phyloP scores from a whole-genome alignment of 2,113 vertebrate genomes.

The Bungarus multicinctus region DNA sequence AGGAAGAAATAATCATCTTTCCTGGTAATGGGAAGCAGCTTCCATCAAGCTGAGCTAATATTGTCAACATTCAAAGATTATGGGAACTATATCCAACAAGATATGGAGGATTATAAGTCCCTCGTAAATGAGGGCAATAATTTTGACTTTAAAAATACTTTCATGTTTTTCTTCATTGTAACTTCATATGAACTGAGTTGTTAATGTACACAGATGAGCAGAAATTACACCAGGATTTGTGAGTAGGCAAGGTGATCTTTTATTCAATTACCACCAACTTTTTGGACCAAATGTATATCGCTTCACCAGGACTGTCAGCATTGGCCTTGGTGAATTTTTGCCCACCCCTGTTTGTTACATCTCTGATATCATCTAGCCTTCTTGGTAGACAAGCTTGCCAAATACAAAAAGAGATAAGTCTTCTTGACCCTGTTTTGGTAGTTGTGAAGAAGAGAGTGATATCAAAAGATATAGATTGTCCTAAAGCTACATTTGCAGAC shows the following conservation, averaged over 20 bases:
- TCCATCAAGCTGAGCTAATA: not conserved
- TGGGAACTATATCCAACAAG: not conserved
- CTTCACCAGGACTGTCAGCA: not conserved
- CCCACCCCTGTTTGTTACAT: not conserved
- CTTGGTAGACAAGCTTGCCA: not conserved
- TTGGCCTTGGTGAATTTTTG: not conserved
- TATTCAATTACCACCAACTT: not conserved
- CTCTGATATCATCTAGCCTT: not conserved
- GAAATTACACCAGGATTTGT: not conserved
- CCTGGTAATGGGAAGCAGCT: not conserved
- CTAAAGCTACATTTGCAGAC: not conserved
- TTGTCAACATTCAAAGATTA: not conserved
- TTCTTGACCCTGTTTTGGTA: not conserved
- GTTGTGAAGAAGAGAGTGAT: not conserved
- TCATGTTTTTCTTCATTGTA: not conserved
- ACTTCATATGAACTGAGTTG: not conserved
- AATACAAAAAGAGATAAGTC: not conserved
- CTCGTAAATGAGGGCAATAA: not conserved
- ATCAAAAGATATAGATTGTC: not conserved
- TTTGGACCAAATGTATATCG: not conserved
- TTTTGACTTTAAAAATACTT: not conserved
- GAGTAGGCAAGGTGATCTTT: not conserved
- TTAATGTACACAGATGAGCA: not conserved
- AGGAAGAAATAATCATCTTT: not conserved
- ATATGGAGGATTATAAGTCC: not conserved